Percentiles rank a stretch among this genome's conserved stretches.
Evolutionary conservation across 2,888 invertebrate species (phyloP).

Genomic region (Amiota mariae): DNA sequence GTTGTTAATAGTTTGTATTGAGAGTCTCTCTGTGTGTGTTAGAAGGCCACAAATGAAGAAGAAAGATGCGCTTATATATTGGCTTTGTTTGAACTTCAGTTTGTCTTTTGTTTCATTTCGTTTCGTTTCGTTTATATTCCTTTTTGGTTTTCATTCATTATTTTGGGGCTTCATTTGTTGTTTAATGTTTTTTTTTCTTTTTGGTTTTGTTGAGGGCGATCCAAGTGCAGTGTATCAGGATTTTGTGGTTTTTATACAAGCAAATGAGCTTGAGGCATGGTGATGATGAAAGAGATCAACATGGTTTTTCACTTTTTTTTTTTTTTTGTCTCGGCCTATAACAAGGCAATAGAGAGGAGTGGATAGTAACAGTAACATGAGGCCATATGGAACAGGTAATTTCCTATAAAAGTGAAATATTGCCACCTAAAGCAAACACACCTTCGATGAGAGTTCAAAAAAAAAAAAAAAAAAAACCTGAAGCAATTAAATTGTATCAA

Average conservation of each 20-base stretch:
- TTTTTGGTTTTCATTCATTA: neutral
- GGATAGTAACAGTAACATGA: neutral
- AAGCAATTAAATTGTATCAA: slow-evolving; percentile 30
- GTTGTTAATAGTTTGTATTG: slow-evolving; percentile 23
- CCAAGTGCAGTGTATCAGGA: slow-evolving; percentile 26
- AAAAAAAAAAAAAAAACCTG: neutral
- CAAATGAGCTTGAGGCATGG: neutral
- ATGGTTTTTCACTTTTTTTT: too few relatives aligned
- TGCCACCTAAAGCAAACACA: slow-evolving; percentile 16
- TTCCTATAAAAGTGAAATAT: slow-evolving; percentile 31
- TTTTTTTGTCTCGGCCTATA: too few relatives aligned
- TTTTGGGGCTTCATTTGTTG: neutral
- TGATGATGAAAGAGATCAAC: neutral
- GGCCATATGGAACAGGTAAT: slow-evolving; percentile 30
- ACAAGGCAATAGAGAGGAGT: neutral
- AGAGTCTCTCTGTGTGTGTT: neutral
- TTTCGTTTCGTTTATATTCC: slow-evolving; percentile 4
- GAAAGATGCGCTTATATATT: neutral
- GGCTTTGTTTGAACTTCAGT: slow-evolving; percentile 15
- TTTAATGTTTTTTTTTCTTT: slow-evolving; percentile 4
- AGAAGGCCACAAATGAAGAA: neutral
- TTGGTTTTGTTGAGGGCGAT: neutral
- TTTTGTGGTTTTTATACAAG: slow-evolving; percentile 22
- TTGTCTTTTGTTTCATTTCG: slow-evolving; percentile 16
- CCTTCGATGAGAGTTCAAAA: neutral